Base-by-base conservation (phyloP, 2,888 invertebrate genomes). In the Drosophila hawaiiensis region DNA sequence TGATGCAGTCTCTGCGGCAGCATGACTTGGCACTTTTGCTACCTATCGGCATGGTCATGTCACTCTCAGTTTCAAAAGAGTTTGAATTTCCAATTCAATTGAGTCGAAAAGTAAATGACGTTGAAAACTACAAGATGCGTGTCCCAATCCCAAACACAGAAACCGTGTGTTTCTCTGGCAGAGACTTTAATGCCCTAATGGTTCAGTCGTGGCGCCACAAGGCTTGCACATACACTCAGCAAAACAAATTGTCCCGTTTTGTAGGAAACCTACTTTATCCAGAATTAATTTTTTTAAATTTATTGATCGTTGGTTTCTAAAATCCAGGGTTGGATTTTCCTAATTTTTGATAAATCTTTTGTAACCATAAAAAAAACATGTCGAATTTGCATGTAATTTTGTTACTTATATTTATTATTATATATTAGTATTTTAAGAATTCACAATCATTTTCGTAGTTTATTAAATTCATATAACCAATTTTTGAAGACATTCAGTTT, bases 181-280 rank as follows among this genome's bases (percentile, higher is more conserved):
- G 47, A 67, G 77, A 70, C 72, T 73, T 89, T 72, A 85, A 83
- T 78, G 90, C 82, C 78, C 87, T 88, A 91, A 91, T 88, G 88
- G 82, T 89, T 86, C 73, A 82, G 88, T 89, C 88, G 84, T 77
- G 88, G 91, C 91, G 91, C 88, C 88, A 89, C 87, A 80, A 85
- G 71, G 71, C 63, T 16, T 39, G n/a, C 25, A 25, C 14, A 39
- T 16, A 25, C 47, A 47, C 47, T 47, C 25, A 47, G 4, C 16
- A 47, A 25, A 47, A 25, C 14, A 4, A 22, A 7, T 22, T 14
- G 0, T 14, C 0, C 14, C 22, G 22, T 14, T 22, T 43, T 22
- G 14, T 7, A 6, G 4, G 16, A 25, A 47, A 22, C 4, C 16
- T 4, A 1, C 1, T 47, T 47, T 7, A 16, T 33, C 7, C 7